Evolutionary conservation across 2,888 invertebrate species (phyloP), one percentile per base, ranked within the genome.

Genomic region (Epistrophella euchroma): DNA sequence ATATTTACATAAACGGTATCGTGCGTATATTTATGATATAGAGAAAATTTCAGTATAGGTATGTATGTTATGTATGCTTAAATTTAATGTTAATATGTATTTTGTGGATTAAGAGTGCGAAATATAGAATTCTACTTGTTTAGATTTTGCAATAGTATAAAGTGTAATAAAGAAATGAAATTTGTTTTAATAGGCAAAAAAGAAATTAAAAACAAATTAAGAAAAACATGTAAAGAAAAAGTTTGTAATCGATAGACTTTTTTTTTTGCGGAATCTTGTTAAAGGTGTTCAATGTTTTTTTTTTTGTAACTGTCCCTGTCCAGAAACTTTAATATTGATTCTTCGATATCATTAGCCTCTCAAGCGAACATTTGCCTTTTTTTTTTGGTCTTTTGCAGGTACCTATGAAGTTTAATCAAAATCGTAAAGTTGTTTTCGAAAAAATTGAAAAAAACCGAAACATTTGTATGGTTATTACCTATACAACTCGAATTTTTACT

Each of bases 1-100:
- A 35, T 82, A 71, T 74, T 56, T 71, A 76, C 60, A 85, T 58
- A 45, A 43, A 28, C 75, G 45, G 58, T 79, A 75, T 79, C 64
- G 82, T 83, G 87, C 83, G 74, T 83, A 40, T 32, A 28, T 25
- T 25, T 25, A 28, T 71, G 25, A 50, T 74, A 10, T 35, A 50
- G 10, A 45, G 15, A n/a, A 32, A 22, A 32, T 45, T 28, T 43
- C 6, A 10, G 32, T 66, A 7, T 56, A 5, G n/a, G 47, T 37
- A 32, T 50, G 17, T 40, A 17, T 13, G 32, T 35, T 37, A n/a
- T 22, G 13, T 80, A 68, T 32, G 13, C 19, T n/a, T 60, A 52
- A 58, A 56, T 55, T 25, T 66, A 58, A 13, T 32, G 28, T 43
- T 10, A 22, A 11, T 13, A 13, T 25, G 22, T 50, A 22, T 9